A percentile compares a stretch with the other conserved stretches of the same genome.
phyloP scores from a whole-genome alignment of 2,113 vertebrate species.

The Melanerpes formicivorus region DNA sequence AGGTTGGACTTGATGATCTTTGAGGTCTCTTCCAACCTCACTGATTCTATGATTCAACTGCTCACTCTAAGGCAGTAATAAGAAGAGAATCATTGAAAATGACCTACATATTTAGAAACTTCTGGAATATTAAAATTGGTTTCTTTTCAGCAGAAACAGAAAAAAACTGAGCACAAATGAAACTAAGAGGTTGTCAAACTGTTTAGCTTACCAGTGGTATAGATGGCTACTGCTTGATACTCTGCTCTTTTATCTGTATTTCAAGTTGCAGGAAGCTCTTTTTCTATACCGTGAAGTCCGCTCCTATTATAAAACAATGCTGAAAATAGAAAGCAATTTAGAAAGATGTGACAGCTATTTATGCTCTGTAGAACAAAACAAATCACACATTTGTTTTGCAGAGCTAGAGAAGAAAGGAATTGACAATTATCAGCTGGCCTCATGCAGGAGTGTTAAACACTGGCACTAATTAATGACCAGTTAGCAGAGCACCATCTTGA shows the following conservation, averaged over 20 bases:
- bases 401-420: neutral
- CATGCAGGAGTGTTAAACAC: neutral
- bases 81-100: neutral
- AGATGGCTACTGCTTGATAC: neutral
- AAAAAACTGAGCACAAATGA: neutral
- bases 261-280: neutral
- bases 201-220: neutral
- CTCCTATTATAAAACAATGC: neutral
- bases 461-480: conserved; percentile 12
- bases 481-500: conserved; percentile 21
- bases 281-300: neutral
- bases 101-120: neutral
- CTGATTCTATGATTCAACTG: neutral
- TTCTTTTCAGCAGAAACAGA: neutral
- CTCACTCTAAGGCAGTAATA: neutral
- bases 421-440: neutral
- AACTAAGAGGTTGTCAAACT: neutral
- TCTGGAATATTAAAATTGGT: neutral
- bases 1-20: too few relatives aligned
- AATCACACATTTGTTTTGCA: fast-evolving
- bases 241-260: neutral
- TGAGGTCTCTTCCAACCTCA: too few relatives aligned
- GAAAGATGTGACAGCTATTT: neutral
- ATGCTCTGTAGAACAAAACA: neutral
- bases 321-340: neutral